A percentile compares a stretch with the other conserved stretches of the same genome.
These are phyloP conservation scores for Phrynosoma platyrhinos DNA, from an alignment of 2,113 vertebrate species.

Conservation along the genomic window DNA sequence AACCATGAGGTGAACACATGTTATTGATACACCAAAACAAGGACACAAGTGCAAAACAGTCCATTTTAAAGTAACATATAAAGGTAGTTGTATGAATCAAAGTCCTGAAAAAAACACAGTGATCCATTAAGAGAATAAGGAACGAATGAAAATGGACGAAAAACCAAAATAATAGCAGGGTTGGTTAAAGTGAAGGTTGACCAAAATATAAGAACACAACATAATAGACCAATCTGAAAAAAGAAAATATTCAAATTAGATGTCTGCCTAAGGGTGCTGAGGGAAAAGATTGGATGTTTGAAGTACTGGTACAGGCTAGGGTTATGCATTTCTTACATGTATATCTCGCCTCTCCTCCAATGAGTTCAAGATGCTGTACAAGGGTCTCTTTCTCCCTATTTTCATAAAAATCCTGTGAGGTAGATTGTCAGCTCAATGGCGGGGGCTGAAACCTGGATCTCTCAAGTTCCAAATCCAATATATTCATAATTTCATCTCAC, in stretches of 20 bases:
- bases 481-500: no score
- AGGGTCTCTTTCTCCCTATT: no score
- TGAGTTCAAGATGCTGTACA: no score
- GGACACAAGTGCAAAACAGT: neutral
- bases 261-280: no score
- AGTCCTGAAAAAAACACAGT: neutral
- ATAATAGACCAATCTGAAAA: neutral
- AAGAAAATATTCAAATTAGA: no score
- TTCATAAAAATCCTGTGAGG: neutral
- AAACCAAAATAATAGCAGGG: neutral
- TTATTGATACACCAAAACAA: neutral
- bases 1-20: neutral
- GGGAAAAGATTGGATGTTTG: no score
- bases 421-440: no score
- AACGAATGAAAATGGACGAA: neutral
- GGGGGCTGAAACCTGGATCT: no score
- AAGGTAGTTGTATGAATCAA: neutral
- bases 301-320: no score
- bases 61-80: neutral
- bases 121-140: neutral
- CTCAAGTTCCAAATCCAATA: no score
- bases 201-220: neutral
- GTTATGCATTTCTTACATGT: no score
- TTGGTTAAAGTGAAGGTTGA: neutral
- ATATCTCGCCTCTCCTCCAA: no score